Evolutionary conservation across 2,888 invertebrate genomes (phyloP), one percentile per base, ranked within the genome.

Genomic region (Campoplex nolae): DNA sequence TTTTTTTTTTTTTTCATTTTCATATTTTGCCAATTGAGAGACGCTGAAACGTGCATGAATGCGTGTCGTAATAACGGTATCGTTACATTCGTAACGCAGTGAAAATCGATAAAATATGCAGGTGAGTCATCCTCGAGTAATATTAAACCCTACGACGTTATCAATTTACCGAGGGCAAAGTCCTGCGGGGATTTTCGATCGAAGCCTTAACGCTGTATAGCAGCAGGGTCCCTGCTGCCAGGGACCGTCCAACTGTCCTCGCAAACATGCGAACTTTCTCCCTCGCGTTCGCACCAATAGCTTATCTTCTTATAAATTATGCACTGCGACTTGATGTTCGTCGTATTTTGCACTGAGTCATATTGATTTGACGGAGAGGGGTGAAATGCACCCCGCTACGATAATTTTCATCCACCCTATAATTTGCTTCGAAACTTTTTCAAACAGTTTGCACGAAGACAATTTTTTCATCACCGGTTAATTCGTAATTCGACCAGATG

Each of bases 71-170:
- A 62, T 76, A 54, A 4, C 38, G 54, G 48, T 35, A 18, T 16
- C 11, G 16, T 70, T 23, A 8, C 3, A 56, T 65, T 45, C 51
- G 70, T 62, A 51, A 71, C 38, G 38, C 56, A 32, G 68, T 16
- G 68, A 68, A 83, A 73, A 83, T 78, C 83, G 45, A 83, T 83
- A 45, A 83, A 83, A 83, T 42, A 73, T 77, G 65, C 73, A 51
- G n/a, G 28, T 83, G 83, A 83, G 83, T 83, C 83, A 83, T 54
- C 65, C 62, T 73, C 48, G 42, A 35, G 32, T 54, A 54, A 54
- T 62, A 62, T 62, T 35, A 54, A 56, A 23, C 62, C 62, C 62
- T 62, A 32, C n/a, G n/a, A 54, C 56, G 73, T 54, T 73, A 54
- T 51, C 54, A 73, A 73, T 73, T 54, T 42, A 54, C 54, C 9